These are phyloP conservation scores for Chymomyza procnemis DNA, from an alignment of 2,888 invertebrate genomes.

Conservation along the genomic window DNA sequence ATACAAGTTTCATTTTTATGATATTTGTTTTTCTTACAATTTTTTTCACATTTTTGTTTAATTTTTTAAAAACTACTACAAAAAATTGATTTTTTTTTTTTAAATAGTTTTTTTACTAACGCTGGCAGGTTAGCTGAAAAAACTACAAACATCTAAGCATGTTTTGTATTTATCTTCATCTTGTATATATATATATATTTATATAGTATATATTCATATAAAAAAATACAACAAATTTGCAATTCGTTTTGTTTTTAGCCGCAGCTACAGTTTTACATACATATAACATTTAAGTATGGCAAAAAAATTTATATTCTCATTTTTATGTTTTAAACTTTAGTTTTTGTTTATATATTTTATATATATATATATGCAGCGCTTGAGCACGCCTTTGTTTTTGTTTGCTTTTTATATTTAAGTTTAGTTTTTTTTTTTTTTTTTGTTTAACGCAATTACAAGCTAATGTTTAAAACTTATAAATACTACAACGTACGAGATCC, in stretches of 20 bases:
- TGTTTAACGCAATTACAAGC: conserved; percentile 50
- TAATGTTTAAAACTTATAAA: conserved; percentile 67
- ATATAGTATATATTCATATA: conserved; percentile 38
- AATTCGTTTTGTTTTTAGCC: conserved; percentile 49
- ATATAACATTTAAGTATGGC: conserved; percentile 60
- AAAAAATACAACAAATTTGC: conserved; percentile 68
- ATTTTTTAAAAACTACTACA: background rate
- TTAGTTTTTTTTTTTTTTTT: conserved; percentile 20
- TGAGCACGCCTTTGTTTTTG: conserved; percentile 2
- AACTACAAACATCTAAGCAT: conserved; percentile 54
- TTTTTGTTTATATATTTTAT: no score
- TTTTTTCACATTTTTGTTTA: conserved; percentile 23
- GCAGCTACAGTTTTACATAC: conserved; percentile 33
- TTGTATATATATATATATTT: conserved; percentile 19
- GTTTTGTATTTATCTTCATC: conserved; percentile 4
- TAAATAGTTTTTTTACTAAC: conserved; percentile 30
- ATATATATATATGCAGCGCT: conserved; percentile 11
- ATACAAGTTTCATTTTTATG: conserved; percentile 37
- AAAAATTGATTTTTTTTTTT: background rate
- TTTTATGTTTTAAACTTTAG: conserved; percentile 12
- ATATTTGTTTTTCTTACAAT: conserved; percentile 4
- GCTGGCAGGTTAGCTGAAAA: conserved; percentile 53
- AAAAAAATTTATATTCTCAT: conserved; percentile 38
- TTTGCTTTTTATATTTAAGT: conserved; percentile 14
- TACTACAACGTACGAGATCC: conserved; percentile 70